Evolutionary conservation across 35 echinoderm and acorn worm species (phyloP), one percentile per base, ranked within the genome.

Genomic region (Apostichopus parvimensis): DNA sequence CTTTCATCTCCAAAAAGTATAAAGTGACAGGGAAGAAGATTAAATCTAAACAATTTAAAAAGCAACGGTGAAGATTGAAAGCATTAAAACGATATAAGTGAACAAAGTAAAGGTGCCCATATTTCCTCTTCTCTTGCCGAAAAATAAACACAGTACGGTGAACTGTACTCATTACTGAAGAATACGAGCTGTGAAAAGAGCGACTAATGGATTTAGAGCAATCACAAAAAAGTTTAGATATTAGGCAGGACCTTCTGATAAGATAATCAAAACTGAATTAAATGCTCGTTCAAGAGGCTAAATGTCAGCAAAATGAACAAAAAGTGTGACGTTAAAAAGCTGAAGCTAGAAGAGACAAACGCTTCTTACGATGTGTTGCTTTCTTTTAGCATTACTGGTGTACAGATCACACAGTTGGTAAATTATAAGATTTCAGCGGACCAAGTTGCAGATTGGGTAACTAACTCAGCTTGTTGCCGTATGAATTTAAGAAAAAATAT

Each of bases 11-110:
- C 4, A 75, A 22, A 75, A 21, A 75, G n/a, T 75, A 75, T n/a
- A 14, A 75, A 20, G 71, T 75, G 71, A 75, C 71, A n/a, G 71
- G 71, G 20, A 75, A 18, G 71, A 75, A 75, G 71, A 75, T 75
- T 75, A 75, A 75, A 75, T 75, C 14, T 75, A 75, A 75, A 75
- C 71, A 75, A 75, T 22, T 75, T 75, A 75, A 22, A 22, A 75
- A 18, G 17, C 14, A 75, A 75, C 17, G 15, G 17, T 75, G 71
- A 21, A 18, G 71, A 75, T 75, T 75, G 71, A 75, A 75, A 75
- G 17, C 71, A 75, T 75, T 75, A 75, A 75, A 75, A 75, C 71
- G 71, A 75, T 75, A 75, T 75, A 75, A 75, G 71, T 75, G 71
- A 75, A 75, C 11, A 75, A 75, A 75, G 71, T 75, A 18, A 75